phyloP scores from a whole-genome alignment of 2,113 vertebrate genomes.

The Myotis davidii region DNA sequence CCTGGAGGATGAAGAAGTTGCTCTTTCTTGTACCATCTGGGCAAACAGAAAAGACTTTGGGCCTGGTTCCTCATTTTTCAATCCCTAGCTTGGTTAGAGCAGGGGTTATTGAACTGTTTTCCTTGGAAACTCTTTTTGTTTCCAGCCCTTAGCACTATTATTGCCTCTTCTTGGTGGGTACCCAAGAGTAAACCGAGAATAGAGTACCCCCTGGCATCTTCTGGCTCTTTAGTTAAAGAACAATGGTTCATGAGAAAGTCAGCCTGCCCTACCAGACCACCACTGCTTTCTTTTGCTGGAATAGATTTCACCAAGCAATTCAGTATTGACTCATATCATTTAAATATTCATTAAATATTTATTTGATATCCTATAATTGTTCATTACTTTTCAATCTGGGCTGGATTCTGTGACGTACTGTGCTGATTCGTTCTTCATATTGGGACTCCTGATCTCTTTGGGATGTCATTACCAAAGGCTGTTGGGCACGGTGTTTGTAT shows the following conservation, averaged over 20 bases:
- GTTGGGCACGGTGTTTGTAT: not conserved
- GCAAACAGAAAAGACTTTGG: conserved; percentile 46
- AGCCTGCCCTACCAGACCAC: not conserved
- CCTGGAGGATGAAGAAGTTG: not conserved
- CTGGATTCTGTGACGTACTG: conserved; percentile 20
- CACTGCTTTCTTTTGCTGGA: conserved; percentile 56
- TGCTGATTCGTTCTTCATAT: not conserved
- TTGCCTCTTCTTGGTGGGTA: not conserved
- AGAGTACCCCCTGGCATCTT: not conserved
- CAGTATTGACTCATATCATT: conserved; percentile 70
- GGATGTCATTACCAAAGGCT: conserved; percentile 11
- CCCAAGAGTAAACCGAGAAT: not conserved
- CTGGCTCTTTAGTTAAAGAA: conserved; percentile 52
- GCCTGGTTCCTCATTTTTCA: not conserved
- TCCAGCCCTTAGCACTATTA: not conserved
- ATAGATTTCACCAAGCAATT: conserved; percentile 66
- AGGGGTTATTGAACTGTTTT: conserved; percentile 7
- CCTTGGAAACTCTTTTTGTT: not conserved
- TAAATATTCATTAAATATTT: conserved; percentile 80
- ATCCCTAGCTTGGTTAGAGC: not conserved
- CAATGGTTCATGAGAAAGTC: conserved; percentile 63
- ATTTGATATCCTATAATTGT: conserved; percentile 66
- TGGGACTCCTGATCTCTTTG: not conserved
- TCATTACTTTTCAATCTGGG: conserved; percentile 63
- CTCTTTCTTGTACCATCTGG: not conserved